Conservation (phyloP, 1,140 invertebrate genomes). For the Pachyrhynchus sulphureomaculatus region DNA sequence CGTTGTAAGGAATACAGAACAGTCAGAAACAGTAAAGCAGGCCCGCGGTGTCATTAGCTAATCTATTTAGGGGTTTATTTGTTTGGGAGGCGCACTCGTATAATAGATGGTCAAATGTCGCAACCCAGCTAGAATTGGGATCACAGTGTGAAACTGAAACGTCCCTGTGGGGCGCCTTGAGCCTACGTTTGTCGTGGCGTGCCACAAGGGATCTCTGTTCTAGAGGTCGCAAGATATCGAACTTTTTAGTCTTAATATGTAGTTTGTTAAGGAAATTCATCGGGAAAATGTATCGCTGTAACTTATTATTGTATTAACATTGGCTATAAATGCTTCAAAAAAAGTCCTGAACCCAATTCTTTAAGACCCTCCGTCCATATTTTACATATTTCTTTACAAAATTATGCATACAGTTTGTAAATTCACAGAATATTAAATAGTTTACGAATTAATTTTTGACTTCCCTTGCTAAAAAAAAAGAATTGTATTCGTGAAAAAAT, state of each 20-base stretch:
- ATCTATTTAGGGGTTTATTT: slow-evolving; percentile 38
- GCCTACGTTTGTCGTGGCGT: slow-evolving; percentile 28
- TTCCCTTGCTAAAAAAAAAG: too few species aligned
- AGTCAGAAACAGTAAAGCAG: slow-evolving; percentile 27
- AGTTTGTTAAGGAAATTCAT: too few species aligned
- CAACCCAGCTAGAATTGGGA: slow-evolving; percentile 43
- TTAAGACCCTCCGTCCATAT: too few species aligned
- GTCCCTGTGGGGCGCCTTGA: slow-evolving; percentile 44
- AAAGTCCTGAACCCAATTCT: too few species aligned
- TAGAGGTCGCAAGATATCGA: not conserved
- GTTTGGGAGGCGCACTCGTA: slow-evolving; percentile 39
- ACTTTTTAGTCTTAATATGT: not conserved
- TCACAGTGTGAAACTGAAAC: slow-evolving; percentile 46
- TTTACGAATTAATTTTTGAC: too few species aligned
- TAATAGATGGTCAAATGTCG: slow-evolving; percentile 48
- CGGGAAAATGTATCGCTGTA: too few species aligned
- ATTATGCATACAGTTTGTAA: too few species aligned
- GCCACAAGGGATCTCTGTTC: slow-evolving; percentile 5
- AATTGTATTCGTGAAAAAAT: too few species aligned
- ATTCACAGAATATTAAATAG: too few species aligned
- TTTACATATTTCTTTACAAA: too few species aligned
- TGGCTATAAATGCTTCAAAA: too few species aligned
- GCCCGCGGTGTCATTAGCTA: slow-evolving; percentile 29
- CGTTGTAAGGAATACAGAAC: slow-evolving; percentile 24
- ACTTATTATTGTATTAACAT: too few species aligned